Evolutionary conservation across 2,888 invertebrate genomes (phyloP), one percentile per base, ranked within the genome.

Genomic region (Pristionchus mayeri): DNA sequence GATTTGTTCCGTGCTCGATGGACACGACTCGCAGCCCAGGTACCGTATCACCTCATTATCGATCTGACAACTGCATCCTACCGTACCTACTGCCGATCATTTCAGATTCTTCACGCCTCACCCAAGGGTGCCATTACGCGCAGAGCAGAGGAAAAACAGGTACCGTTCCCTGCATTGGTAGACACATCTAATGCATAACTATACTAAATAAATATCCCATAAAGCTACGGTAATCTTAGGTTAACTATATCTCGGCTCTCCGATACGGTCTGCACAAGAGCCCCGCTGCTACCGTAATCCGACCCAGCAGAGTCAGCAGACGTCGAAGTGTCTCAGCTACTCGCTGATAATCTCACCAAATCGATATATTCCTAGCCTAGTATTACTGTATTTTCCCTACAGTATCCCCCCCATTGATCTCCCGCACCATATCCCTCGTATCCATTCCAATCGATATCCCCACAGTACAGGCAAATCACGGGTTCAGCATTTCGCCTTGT

Each of bases 311-410:
- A 21, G 18, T 37, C n/a, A 67, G n/a, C n/a, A n/a, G 18, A 27
- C 34, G 67, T 18, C 67, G 67, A 34, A 67, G 67, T 11, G 1
- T 67, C 6, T 67, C 67, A 1, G 67, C 67, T n/a, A 67, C 37
- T 40, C 67, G 67, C 18, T 67, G 21, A 67, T 67, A 63, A 44
- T n/a, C n/a, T n/a, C n/a, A n/a, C n/a, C n/a, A n/a, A n/a, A n/a
- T n/a, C n/a, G n/a, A n/a, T n/a, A n/a, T n/a, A n/a, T n/a, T n/a
- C n/a, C n/a, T n/a, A n/a, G n/a, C n/a, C n/a, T n/a, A n/a, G n/a
- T n/a, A n/a, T n/a, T n/a, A n/a, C n/a, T n/a, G n/a, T n/a, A n/a
- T n/a, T 50, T 13, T 4, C 50, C 11, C 50, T 50, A 50, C 50
- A 50, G 50, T 50, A 9, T 50, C 50, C 11, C 50, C 13, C 21